These are phyloP conservation scores for Caenorhabditis sp. DNA, from an alignment of 2,888 invertebrate species.

Conservation along the genomic window DNA sequence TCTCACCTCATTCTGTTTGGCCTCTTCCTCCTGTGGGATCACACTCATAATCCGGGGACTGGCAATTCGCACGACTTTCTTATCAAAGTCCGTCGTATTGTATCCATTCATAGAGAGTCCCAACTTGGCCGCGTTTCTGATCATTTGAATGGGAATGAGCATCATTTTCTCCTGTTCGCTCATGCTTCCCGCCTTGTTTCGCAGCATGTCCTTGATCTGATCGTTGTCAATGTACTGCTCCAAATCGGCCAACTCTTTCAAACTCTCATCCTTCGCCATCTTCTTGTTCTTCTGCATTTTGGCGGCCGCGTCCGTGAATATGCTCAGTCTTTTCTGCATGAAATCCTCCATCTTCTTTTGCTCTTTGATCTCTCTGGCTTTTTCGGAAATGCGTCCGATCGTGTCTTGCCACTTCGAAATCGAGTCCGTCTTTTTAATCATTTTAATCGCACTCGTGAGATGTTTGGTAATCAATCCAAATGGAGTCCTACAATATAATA, in stretches of 20 bases:
- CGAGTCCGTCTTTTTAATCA: constrained; percentile 34
- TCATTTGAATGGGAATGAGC: constrained; percentile 52
- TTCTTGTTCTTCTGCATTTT: constrained; percentile 25
- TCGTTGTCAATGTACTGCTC: constrained; percentile 55
- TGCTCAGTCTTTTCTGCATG: constrained; percentile 28
- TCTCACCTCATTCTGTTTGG: constrained; percentile 40
- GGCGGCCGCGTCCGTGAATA: constrained; percentile 30
- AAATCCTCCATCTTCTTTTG: constrained; percentile 42
- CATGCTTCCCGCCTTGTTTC: constrained; percentile 37
- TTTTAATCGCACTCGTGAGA: constrained; percentile 35
- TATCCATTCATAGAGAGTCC: constrained; percentile 55
- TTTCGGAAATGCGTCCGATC: constrained; percentile 33
- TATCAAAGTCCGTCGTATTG: constrained; percentile 70
- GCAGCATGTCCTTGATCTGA: constrained; percentile 35
- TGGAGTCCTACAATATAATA: constrained; percentile 15
- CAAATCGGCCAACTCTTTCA: constrained; percentile 30
- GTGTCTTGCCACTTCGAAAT: constrained; percentile 49
- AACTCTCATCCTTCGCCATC: constrained; percentile 19
- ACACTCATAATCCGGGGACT: constrained; percentile 53
- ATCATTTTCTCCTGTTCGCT: constrained; percentile 46
- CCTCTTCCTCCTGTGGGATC: constrained; percentile 44
- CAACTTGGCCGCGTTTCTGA: constrained; percentile 61
- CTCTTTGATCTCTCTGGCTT: constrained; percentile 41
- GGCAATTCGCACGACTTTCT: constrained; percentile 51
- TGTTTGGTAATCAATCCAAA: constrained; percentile 44